Base-by-base conservation (phyloP, 2,797 vertebrate genomes). In the Remorina albescens region DNA sequence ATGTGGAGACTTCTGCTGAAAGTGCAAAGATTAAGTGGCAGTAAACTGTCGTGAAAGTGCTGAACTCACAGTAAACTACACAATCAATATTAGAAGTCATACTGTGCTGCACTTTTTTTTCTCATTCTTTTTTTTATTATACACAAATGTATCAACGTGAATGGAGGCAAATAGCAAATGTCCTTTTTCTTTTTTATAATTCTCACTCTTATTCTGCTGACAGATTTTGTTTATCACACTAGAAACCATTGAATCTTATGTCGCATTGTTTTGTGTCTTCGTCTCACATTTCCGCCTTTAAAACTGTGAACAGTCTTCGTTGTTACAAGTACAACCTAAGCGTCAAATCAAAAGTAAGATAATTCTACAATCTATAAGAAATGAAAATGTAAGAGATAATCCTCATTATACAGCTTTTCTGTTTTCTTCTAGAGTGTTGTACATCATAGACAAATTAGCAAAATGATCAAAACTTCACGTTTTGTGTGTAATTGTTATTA, bases 11-110 rank as follows among this genome's bases (percentile, higher is more conserved):
- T 32, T 78, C 32, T 64, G 39, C 65, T 71, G 30, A 78, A 80
- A 49, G 46, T 56, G 41, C 69, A 85, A 46, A 73, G 60, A 69
- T 13, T 68, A 67, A 82, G 18, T 75, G 67, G 78, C 57, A 59
- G 39, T 54, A 55, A 51, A 4, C 9, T 12, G 23, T 39, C 30
- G 25, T 56, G 4, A 67, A 57, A 51, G 39, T 57, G 80, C 64
- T 67, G 72, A 69, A 58, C 10, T 11, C 26, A 60, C 44, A 53
- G 16, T 49, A 23, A 44, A 51, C 19, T 46, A 19, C 26, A 18
- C 12, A 62, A 78, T 65, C 65, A 53, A 64, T 68, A 59, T 2
- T 7, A 26, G 56, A 60, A 61, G 3, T 42, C n/a, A 62, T 75
- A 55, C 37, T 6, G n/a, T 56, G 19, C 21, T 54, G 25, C 26